A percentile compares a stretch with the other conserved stretches of the same genome.
Evolutionary conservation across 35 echinoderm and acorn worm genomes (phyloP).

Genomic region (Holothuria glaberrima): DNA sequence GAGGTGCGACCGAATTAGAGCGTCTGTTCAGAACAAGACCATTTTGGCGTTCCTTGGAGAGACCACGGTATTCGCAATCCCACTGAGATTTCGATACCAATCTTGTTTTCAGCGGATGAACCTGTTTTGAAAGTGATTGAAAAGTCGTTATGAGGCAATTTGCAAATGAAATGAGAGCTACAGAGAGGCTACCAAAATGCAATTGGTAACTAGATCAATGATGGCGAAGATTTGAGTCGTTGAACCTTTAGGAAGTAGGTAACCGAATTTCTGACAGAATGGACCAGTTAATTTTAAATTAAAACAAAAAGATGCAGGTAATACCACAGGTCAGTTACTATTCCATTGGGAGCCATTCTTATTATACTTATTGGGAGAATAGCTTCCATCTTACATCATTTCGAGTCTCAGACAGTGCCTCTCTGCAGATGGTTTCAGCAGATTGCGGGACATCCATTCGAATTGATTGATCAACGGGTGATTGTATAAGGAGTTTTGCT

Average conservation of each 20-base stretch:
- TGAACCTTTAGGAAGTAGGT: constrained; percentile 33
- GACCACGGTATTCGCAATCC: not conserved
- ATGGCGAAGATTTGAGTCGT: constrained; percentile 20
- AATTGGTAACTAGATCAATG: constrained; percentile 25
- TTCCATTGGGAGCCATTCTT: constrained; percentile 34
- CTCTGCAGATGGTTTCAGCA: too few relatives aligned
- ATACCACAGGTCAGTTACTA: constrained; percentile 39
- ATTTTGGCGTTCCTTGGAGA: constrained; percentile 35
- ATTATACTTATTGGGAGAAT: constrained; percentile 24
- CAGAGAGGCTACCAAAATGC: not conserved
- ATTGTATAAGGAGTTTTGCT: too few relatives aligned
- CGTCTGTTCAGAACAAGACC: too few relatives aligned
- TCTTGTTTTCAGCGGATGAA: constrained; percentile 24
- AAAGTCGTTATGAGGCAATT: constrained; percentile 49
- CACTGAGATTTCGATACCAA: constrained; percentile 29
- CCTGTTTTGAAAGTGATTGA: constrained; percentile 42
- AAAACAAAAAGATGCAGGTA: constrained; percentile 15
- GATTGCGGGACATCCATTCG: too few relatives aligned
- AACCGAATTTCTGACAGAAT: constrained; percentile 43
- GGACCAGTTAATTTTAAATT: constrained; percentile 29
- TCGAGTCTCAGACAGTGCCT: too few relatives aligned
- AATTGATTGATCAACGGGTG: too few relatives aligned
- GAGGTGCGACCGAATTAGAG: too few relatives aligned
- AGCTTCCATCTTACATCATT: not conserved
- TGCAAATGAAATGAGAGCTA: constrained; percentile 47